Conservation (phyloP, 2,797 vertebrate species). For the Sphaeramia orbicularis region DNA sequence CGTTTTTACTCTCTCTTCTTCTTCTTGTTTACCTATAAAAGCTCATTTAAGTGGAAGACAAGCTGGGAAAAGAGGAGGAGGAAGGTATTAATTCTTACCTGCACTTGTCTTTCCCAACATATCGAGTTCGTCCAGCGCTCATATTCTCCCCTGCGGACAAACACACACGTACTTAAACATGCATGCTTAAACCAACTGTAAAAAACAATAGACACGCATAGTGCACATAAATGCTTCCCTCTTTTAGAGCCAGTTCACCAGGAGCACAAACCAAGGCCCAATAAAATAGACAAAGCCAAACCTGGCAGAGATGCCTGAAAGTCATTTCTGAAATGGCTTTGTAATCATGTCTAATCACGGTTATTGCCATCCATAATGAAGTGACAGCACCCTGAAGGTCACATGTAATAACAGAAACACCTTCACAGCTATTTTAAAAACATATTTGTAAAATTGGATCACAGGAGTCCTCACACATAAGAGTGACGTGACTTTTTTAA, state of each 20-base stretch:
- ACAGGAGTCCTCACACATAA: background rate
- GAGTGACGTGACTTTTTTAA: background rate
- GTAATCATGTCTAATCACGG: constrained; percentile 65
- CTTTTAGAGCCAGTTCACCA: constrained; percentile 1
- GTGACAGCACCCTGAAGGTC: constrained; percentile 40
- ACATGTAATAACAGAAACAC: constrained; percentile 27
- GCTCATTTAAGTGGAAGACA: background rate
- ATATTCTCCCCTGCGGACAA: constrained; percentile 69
- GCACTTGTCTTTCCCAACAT: constrained; percentile 62
- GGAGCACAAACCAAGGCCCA: constrained; percentile 4
- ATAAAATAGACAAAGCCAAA: constrained; percentile 25
- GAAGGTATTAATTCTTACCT: constrained; percentile 62
- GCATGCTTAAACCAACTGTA: background rate
- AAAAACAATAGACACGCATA: constrained; percentile 2
- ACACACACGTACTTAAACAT: constrained; percentile 18
- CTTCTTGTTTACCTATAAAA: background rate
- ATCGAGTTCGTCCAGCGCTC: constrained; percentile 52
- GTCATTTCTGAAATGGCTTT: constrained; percentile 71
- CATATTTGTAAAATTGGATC: background rate
- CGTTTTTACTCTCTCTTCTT: background rate
- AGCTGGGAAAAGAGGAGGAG: background rate
- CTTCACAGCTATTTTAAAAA: constrained; percentile 13
- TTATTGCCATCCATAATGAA: constrained; percentile 46
- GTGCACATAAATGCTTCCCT: background rate
- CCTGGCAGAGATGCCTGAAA: constrained; percentile 45